phyloP scores from a whole-genome alignment of 2,797 vertebrate genomes.

The Hylomyscus alleni region DNA sequence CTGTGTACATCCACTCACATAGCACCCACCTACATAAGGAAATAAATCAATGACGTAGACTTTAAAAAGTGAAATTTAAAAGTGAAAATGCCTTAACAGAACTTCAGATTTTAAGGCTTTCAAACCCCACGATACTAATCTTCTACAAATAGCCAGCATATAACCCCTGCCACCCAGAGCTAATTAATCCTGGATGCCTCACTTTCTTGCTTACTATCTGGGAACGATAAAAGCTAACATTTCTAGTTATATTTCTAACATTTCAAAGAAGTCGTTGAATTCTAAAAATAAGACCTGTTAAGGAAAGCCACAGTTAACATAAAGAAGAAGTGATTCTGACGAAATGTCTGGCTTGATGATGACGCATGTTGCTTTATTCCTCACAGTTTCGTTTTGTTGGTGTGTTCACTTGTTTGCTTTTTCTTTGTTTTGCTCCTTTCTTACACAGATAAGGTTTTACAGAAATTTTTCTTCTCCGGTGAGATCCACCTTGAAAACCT shows the following conservation, averaged over 20 bases:
- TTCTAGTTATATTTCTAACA: background rate
- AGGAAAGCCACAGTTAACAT: background rate
- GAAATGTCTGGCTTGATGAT: background rate
- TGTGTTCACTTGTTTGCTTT: background rate
- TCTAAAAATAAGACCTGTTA: conserved; percentile 26
- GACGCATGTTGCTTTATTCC: background rate
- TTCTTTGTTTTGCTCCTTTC: background rate
- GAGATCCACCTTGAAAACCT: background rate
- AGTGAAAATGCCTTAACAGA: background rate
- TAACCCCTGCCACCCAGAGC: background rate
- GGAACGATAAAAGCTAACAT: background rate
- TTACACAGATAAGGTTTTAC: background rate
- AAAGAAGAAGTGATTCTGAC: background rate
- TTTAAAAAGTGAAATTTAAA: background rate
- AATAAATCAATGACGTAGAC: background rate
- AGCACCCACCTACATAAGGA: background rate
- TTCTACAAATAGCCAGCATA: conserved; percentile 14
- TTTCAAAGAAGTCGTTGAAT: background rate
- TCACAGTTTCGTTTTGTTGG: background rate
- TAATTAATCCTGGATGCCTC: background rate
- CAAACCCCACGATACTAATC: background rate
- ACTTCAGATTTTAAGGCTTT: background rate
- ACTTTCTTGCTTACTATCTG: background rate
- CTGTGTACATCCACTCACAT: background rate
- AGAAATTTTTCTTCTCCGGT: background rate